Percentiles rank a stretch among this genome's conserved stretches.
These are phyloP conservation scores for Meteorus colon DNA, from an alignment of 2,888 invertebrate species.

Conservation along the genomic window DNA sequence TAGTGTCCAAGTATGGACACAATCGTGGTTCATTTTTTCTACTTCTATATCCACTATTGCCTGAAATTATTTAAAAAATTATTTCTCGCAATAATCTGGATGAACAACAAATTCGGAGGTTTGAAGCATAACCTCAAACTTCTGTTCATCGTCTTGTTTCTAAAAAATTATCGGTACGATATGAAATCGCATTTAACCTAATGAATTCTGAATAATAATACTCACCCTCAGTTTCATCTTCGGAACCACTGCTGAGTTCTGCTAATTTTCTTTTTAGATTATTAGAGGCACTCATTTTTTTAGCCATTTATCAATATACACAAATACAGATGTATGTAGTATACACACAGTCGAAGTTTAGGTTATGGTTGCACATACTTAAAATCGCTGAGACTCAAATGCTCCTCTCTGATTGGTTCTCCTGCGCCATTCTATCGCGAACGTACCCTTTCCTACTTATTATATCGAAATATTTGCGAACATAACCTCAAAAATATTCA, in stretches of 20 bases:
- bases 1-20: slow-evolving; percentile 98
- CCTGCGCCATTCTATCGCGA: neutral
- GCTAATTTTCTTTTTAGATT: slow-evolving; percentile 59
- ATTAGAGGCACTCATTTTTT: slow-evolving; percentile 9
- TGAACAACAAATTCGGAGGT: slow-evolving; percentile 23
- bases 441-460: neutral
- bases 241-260: slow-evolving; percentile 53
- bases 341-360: neutral
- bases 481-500: neutral
- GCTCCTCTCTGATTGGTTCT: neutral
- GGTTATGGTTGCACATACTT: neutral
- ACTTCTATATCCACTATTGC: slow-evolving; percentile 32
- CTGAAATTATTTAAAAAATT: slow-evolving; percentile 36
- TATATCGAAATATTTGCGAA: no score
- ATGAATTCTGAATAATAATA: slow-evolving; percentile 25
- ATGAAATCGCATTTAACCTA: neutral
- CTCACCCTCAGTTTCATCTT: slow-evolving; percentile 61
- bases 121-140: slow-evolving; percentile 35
- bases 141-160: slow-evolving; percentile 25
- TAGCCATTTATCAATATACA: neutral
- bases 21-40: slow-evolving; percentile 74
- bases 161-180: neutral
- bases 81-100: neutral
- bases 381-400: neutral
- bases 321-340: neutral